Conservation (phyloP, 2,888 invertebrate species). For the Pegoplata infirma region DNA sequence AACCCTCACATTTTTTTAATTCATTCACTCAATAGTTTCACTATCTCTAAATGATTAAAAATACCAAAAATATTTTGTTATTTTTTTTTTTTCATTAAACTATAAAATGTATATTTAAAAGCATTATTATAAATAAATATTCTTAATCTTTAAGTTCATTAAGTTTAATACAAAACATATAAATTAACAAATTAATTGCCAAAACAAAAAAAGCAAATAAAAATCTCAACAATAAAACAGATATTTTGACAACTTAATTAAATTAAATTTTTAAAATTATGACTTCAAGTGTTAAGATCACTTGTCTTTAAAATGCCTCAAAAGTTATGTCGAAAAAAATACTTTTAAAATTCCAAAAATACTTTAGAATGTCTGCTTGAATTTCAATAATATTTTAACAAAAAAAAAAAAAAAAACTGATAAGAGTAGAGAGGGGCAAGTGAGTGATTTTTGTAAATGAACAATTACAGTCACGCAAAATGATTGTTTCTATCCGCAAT, state of each 20-base stretch:
- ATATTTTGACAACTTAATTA: constrained; percentile 47
- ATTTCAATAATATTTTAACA: not conserved
- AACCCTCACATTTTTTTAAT: no score
- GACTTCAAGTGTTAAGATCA: constrained; percentile 45
- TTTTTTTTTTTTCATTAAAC: no score
- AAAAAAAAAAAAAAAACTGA: not conserved
- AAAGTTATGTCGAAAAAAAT: not conserved
- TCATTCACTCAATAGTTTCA: no score
- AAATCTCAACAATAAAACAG: constrained; percentile 14
- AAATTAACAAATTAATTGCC: constrained; percentile 60
- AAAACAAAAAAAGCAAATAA: constrained; percentile 15
- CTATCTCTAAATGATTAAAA: no score
- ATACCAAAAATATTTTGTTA: no score
- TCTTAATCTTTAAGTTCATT: constrained; percentile 51
- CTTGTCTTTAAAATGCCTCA: not conserved
- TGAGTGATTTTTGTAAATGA: no score
- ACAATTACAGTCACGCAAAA: no score
- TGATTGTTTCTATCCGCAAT: no score
- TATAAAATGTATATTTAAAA: no score
- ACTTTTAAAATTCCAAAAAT: not conserved
- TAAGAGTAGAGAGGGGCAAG: no score
- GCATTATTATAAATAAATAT: not conserved
- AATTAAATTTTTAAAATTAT: constrained; percentile 46
- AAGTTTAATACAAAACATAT: constrained; percentile 51
- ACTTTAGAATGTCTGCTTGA: not conserved